Conservation (phyloP, 92 coral and sea anemone genomes). For the Virgularia gustaviana region DNA sequence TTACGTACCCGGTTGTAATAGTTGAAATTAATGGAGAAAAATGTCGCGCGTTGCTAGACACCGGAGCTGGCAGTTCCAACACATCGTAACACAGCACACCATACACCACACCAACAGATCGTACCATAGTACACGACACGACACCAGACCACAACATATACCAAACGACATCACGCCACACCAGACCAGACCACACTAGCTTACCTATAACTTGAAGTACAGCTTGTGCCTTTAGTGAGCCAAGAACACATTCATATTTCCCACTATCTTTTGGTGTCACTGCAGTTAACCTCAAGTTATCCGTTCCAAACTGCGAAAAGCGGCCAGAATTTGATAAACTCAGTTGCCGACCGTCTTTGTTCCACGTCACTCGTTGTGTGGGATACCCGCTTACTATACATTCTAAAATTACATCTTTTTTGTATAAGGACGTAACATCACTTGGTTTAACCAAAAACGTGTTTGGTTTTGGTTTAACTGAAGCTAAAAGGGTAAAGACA, state of each 20-base stretch:
- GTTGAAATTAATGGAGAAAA: too few species aligned
- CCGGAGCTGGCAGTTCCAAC: too few species aligned
- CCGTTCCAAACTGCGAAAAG: conserved; percentile 4
- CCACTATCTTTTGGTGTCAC: conserved; percentile 12
- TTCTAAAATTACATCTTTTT: conserved; percentile 8
- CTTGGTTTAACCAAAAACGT: conserved; percentile 24
- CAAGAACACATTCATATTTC: conserved; percentile 17
- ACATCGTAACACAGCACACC: too few species aligned
- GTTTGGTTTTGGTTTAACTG: conserved; percentile 2
- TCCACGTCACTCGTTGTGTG: conserved; percentile 18
- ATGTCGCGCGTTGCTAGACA: too few species aligned
- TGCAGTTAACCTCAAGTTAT: conserved; percentile 1
- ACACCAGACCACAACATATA: not conserved
- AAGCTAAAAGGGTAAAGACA: not conserved
- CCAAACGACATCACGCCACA: not conserved
- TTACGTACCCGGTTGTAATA: too few species aligned
- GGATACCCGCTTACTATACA: conserved; percentile 30
- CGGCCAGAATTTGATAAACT: not conserved
- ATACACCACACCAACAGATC: too few species aligned
- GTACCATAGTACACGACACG: not conserved
- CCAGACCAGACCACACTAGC: not conserved
- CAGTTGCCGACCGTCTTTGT: conserved; percentile 14
- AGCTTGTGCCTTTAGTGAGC: conserved; percentile 10
- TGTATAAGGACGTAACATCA: not conserved
- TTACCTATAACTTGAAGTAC: conserved; percentile 19